Conservation (phyloP, 1,140 invertebrate genomes). For the Pogonus chalceus region DNA sequence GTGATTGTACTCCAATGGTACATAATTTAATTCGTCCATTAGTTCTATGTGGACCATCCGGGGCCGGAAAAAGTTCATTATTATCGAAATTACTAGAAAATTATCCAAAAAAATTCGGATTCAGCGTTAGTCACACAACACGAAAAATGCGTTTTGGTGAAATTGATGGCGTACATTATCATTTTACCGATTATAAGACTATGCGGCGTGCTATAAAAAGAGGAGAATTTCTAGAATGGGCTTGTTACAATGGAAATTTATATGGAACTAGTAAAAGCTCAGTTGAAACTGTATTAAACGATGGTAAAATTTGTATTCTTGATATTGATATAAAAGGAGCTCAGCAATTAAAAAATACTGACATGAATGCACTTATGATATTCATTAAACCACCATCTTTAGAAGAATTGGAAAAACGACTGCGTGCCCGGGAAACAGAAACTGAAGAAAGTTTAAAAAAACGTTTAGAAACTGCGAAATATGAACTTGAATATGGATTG, state of each 20-base stretch:
- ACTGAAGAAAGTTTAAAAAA: constrained; percentile 72
- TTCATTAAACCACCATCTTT: constrained; percentile 92
- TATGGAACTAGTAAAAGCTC: constrained; percentile 94
- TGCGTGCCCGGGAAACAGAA: constrained; percentile 76
- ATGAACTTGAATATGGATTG: constrained; percentile 78
- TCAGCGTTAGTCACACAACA: constrained; percentile 89
- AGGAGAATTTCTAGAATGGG: constrained; percentile 87
- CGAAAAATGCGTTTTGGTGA: constrained; percentile 63
- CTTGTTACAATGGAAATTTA: constrained; percentile 84
- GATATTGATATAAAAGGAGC: constrained; percentile 97
- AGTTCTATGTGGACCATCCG: constrained; percentile 90
- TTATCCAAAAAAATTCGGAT: constrained; percentile 80
- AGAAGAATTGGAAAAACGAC: constrained; percentile 64
- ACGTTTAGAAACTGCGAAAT: constrained; percentile 59
- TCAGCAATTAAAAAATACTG: constrained; percentile 75
- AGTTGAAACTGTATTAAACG: constrained; percentile 66
- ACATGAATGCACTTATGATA: constrained; percentile 74
- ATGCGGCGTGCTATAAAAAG: constrained; percentile 70
- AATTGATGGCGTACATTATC: constrained; percentile 74
- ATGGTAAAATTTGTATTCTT: constrained; percentile 83
- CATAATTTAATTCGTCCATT: constrained; percentile 66
- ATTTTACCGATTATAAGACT: constrained; percentile 65
- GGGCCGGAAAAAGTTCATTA: constrained; percentile 91
- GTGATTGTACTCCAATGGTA: too few species aligned
- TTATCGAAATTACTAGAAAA: constrained; percentile 77